Percentiles rank a stretch among this genome's conserved stretches.
Conservation (phyloP, 2,888 invertebrate genomes). For the Caenorhabditis sp. region DNA sequence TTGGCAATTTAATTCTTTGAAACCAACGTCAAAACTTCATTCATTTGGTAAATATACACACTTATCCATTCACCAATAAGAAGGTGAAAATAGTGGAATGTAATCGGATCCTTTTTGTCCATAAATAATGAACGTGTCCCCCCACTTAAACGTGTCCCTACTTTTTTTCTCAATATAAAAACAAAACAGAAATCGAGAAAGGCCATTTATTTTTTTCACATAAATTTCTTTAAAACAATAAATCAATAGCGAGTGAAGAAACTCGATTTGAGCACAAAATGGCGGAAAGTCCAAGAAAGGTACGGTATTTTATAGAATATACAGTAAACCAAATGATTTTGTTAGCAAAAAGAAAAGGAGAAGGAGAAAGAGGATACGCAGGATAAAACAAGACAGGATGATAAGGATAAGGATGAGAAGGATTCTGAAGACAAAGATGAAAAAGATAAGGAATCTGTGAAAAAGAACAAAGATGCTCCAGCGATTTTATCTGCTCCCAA, state of each 20-base stretch:
- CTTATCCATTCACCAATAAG: neutral
- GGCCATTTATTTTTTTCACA: neutral
- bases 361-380: neutral
- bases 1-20: no score
- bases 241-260: neutral
- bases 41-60: no score
- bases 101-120: neutral
- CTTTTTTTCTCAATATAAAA: neutral
- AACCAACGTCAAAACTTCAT: no score
- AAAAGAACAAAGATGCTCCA: constrained; percentile 3
- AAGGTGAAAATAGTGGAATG: neutral
- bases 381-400: neutral
- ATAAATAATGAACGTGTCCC: constrained; percentile 1
- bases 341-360: neutral
- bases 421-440: constrained; percentile 3
- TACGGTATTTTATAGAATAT: neutral
- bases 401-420: constrained; percentile 11
- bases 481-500: neutral
- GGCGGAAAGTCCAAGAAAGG: neutral
- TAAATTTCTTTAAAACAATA: neutral
- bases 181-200: neutral
- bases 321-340: neutral
- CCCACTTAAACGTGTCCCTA: neutral
- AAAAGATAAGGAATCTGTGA: constrained; percentile 11
- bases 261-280: neutral